phyloP scores from a whole-genome alignment of 1,140 invertebrate genomes.

The Brachystomella parvula region DNA sequence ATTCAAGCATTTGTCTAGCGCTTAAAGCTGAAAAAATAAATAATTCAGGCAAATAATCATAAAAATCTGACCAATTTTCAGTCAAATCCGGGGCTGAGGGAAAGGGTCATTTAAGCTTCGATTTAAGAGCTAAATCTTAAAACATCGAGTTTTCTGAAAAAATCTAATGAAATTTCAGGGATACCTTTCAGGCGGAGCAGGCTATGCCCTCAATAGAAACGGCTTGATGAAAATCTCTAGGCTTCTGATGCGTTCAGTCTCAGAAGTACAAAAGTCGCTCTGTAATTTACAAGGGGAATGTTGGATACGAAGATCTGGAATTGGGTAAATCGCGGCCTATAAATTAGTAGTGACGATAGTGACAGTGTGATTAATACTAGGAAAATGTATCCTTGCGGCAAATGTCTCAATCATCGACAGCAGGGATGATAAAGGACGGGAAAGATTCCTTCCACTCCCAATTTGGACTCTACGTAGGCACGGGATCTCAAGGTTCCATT shows the following conservation, averaged over 20 bases:
- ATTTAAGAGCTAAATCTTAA: too few species aligned
- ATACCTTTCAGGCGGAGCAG: slow-evolving; percentile 40
- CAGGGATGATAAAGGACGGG: slow-evolving; percentile 15
- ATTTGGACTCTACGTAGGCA: slow-evolving; percentile 17
- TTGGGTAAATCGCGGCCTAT: slow-evolving; percentile 17
- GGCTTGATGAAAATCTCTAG: slow-evolving; percentile 32
- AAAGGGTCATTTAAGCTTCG: background rate
- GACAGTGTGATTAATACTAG: slow-evolving; percentile 1
- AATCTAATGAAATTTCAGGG: slow-evolving; percentile 29
- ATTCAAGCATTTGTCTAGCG: too few species aligned
- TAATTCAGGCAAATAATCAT: too few species aligned
- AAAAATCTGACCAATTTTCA: too few species aligned
- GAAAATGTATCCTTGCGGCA: slow-evolving; percentile 27
- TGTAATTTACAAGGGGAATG: background rate
- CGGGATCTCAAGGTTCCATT: slow-evolving; percentile 26
- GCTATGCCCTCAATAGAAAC: slow-evolving; percentile 43
- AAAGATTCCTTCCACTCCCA: slow-evolving; percentile 32
- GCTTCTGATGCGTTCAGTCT: slow-evolving; percentile 3
- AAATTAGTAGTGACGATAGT: background rate
- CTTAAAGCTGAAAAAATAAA: too few species aligned
- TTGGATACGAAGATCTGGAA: slow-evolving; percentile 37
- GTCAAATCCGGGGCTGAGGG: too few species aligned
- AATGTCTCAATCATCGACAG: slow-evolving; percentile 22
- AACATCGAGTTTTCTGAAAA: too few species aligned
- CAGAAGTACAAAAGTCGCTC: background rate